Percentiles rank a stretch among this genome's conserved stretches.
Conservation (phyloP, 2,888 invertebrate genomes). For the Rhopalosiphum nymphaeae region DNA sequence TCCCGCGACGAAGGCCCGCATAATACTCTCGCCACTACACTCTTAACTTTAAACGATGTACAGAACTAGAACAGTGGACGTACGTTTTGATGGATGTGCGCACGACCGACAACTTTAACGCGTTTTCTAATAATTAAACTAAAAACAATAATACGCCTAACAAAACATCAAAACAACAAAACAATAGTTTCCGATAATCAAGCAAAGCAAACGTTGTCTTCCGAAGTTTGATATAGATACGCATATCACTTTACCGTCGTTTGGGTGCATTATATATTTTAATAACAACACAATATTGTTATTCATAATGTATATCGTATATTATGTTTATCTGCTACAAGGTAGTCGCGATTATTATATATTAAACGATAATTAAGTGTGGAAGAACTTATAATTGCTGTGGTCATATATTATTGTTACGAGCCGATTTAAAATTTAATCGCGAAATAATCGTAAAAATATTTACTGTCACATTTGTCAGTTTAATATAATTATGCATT, state of each 20-base stretch:
- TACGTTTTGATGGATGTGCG: background rate
- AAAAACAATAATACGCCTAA: background rate
- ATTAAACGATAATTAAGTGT: background rate
- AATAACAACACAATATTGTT: background rate
- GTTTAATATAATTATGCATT: background rate
- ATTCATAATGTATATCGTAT: background rate
- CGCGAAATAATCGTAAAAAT: background rate
- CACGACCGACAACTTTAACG: background rate
- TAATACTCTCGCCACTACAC: background rate
- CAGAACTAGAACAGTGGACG: background rate
- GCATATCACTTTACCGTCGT: background rate
- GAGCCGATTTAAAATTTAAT: background rate
- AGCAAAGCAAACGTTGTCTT: background rate
- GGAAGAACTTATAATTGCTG: background rate
- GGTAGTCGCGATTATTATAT: background rate
- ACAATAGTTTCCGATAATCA: background rate
- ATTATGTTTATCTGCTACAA: background rate
- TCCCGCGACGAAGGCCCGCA: background rate
- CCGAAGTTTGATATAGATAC: background rate
- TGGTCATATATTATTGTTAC: background rate
- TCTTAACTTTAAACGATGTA: background rate
- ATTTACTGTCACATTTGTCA: background rate
- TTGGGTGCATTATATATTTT: background rate
- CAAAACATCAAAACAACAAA: background rate
- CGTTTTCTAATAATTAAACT: background rate